Evolutionary conservation across 2,888 invertebrate genomes (phyloP).

Genomic region (Hyalella azteca): DNA sequence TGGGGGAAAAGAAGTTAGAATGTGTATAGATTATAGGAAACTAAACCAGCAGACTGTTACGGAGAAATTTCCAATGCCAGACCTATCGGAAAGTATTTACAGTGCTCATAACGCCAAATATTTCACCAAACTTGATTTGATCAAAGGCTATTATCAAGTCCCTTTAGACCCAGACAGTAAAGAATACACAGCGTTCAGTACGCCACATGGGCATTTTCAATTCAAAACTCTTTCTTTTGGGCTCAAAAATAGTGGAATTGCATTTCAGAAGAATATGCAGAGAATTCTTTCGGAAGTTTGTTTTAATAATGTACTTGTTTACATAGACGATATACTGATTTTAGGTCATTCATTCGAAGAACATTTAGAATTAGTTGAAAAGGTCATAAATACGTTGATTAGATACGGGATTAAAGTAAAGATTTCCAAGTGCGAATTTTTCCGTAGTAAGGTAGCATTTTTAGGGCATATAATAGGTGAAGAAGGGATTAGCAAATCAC

Average conservation of each 20-base stretch:
- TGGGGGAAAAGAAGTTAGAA: not conserved
- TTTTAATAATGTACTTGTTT: not conserved
- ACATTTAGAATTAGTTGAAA: not conserved
- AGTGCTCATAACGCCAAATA: not conserved
- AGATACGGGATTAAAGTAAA: not conserved
- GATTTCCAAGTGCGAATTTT: not conserved
- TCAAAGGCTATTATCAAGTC: not conserved
- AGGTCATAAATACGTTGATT: not conserved
- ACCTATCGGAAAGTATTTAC: not conserved
- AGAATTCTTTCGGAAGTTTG: not conserved
- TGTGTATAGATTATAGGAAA: not conserved
- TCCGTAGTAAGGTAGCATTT: not conserved
- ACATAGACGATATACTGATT: not conserved
- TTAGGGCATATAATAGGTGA: not conserved
- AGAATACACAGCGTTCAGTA: not conserved
- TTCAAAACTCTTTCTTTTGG: not conserved
- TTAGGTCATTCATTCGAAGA: not conserved
- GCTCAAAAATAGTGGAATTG: not conserved
- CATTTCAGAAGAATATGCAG: not conserved
- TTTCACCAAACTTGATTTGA: not conserved
- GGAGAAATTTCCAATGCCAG: not conserved
- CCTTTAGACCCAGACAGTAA: not conserved
- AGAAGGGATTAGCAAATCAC: not conserved
- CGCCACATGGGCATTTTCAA: not conserved
- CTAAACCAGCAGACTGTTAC: not conserved